These are phyloP conservation scores for Brachionus rotundiformis DNA, from an alignment of 1,140 invertebrate genomes.

Conservation along the genomic window DNA sequence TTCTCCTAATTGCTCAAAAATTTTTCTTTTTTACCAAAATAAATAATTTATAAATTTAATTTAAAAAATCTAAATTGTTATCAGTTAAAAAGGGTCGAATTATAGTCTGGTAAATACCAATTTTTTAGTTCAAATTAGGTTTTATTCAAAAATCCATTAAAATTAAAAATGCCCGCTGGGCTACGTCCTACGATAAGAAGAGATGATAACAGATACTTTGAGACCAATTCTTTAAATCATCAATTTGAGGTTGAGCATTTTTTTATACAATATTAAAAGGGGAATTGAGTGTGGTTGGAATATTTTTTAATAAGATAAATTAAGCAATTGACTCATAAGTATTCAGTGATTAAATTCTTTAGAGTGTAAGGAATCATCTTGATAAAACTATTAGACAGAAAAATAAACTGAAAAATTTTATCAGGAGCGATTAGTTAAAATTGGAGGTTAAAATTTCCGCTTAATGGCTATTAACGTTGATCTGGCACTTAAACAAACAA, in stretches of 20 bases:
- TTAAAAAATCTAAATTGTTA: not conserved
- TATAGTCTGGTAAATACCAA: not conserved
- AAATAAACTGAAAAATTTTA: not conserved
- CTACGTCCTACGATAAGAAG: not conserved
- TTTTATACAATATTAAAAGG: not conserved
- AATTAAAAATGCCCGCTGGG: not conserved
- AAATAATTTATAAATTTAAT: not conserved
- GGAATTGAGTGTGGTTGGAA: not conserved
- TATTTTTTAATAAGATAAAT: not conserved
- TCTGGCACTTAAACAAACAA: not conserved
- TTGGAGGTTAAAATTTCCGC: not conserved
- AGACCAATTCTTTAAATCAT: not conserved
- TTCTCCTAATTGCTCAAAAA: not conserved
- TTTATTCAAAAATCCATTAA: too few relatives aligned
- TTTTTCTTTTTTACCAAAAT: not conserved
- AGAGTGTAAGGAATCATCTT: not conserved
- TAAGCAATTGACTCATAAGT: not conserved
- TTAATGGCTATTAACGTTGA: not conserved
- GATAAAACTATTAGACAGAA: not conserved
- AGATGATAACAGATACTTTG: not conserved
- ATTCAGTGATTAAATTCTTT: not conserved
- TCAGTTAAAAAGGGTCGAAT: not conserved
- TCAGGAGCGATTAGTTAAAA: not conserved
- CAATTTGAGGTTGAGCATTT: not conserved
- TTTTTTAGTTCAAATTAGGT: not conserved